Evolutionary conservation across 2,888 invertebrate species (phyloP).

Genomic region (Protodeltote pygarga): DNA sequence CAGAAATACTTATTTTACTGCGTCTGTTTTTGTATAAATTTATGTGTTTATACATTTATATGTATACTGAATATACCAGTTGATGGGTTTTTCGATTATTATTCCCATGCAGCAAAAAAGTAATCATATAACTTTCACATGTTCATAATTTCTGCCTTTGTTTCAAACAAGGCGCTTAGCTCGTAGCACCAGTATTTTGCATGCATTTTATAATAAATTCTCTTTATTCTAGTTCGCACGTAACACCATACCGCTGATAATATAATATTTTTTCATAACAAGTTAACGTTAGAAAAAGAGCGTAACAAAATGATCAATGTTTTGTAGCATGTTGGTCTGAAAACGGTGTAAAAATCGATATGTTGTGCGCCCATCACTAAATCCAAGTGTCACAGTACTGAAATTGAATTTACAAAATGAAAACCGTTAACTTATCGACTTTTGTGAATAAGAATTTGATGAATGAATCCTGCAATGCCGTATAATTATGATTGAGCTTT

Average conservation of each 20-base stretch:
- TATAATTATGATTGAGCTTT: conserved; percentile 55
- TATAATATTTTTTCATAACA: conserved; percentile 23
- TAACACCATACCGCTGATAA: conserved; percentile 25
- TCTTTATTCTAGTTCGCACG: conserved; percentile 16
- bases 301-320: too few relatives aligned
- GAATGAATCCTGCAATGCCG: conserved; percentile 68
- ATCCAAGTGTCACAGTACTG: conserved; percentile 62
- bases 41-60: neutral
- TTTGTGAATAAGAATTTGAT: conserved; percentile 77
- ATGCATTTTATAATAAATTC: conserved; percentile 31
- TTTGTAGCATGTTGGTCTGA: too few relatives aligned
- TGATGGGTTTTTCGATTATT: conserved; percentile 13
- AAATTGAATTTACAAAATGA: conserved; percentile 80
- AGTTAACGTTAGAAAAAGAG: conserved; percentile 33
- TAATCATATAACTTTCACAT: conserved; percentile 15
- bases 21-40: too few relatives aligned
- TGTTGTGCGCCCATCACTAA: conserved; percentile 50
- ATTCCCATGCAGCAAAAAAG: conserved; percentile 17
- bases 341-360: conserved; percentile 37
- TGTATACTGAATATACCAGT: neutral
- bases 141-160: conserved; percentile 28
- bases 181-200: conserved; percentile 4
- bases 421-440: conserved; percentile 79
- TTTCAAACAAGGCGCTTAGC: conserved; percentile 11
- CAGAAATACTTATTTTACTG: too few relatives aligned